Evolutionary conservation across 37 sponge, comb jelly and placozoan species (phyloP), one percentile per base, ranked within the genome.

Genomic region (Chondrosia reniformis): DNA sequence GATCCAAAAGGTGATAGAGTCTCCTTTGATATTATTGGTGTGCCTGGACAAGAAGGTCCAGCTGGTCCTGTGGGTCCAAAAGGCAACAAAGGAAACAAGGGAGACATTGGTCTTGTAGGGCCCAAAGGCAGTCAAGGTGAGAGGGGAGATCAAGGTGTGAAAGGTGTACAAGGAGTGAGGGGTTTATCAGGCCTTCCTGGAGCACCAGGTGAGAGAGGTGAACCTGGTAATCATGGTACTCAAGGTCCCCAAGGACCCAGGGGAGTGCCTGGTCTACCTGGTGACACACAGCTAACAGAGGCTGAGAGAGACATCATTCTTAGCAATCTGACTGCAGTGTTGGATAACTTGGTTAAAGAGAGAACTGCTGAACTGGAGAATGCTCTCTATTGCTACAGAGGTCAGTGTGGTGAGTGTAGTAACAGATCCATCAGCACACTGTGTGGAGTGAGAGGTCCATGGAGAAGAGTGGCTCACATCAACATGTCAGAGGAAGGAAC

Each of bases 21-120:
- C n/a, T n/a, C n/a, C n/a, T n/a, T n/a, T n/a, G n/a, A n/a, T n/a
- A n/a, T n/a, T n/a, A n/a, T n/a, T n/a, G n/a, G n/a, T 59, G 61
- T 59, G 61, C 28, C 28, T 59, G 61, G 61, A 19, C 61, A 59
- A 59, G 30, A 6, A 19, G 61, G 61, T 59, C 61, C 61, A 6
- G 17, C 7, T 25, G 61, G 61, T 30, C 61, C 61, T 3, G 21
- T 44, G 15, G 72, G 72, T 43, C 40, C 22, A n/a, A 36, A 21
- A 34, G 72, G 72, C 24, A 7, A 41, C 2, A 13, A 24, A 40
- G 72, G 72, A 69, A 10, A 69, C 22, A 41, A 24, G 1, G 72
- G 72, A 46, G 54, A 33, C 79, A 86, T 41, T 84, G 81, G n/a
- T 84, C 78, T 87, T 84, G 63, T 0, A 66, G 28, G 74, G 6